Conservation (phyloP, 35 echinoderm and acorn worm genomes). For the Chiridota heheva region DNA sequence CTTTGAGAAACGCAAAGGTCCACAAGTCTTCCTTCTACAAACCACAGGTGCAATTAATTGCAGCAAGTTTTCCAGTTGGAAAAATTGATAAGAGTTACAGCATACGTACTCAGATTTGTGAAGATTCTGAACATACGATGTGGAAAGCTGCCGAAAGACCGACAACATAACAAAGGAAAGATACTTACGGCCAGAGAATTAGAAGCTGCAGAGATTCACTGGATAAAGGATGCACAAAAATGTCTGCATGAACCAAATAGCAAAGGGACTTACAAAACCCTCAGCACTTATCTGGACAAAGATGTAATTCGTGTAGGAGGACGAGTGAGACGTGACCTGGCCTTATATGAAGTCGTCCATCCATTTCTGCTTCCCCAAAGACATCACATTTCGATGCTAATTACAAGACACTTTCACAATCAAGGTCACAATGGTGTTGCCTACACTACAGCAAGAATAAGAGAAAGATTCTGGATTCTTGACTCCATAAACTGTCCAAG, state of each 20-base stretch:
- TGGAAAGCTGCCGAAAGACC: neutral
- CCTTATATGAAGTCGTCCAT: slow-evolving; percentile 44
- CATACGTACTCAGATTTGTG: slow-evolving; percentile 63
- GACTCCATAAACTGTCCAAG: slow-evolving; percentile 41
- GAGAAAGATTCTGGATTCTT: slow-evolving; percentile 58
- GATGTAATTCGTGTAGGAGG: slow-evolving; percentile 58
- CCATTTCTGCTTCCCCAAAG: slow-evolving; percentile 41
- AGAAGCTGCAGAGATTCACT: slow-evolving; percentile 27
- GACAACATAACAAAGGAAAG: too few species aligned
- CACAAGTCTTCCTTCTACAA: too few species aligned
- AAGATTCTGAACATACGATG: slow-evolving; percentile 35
- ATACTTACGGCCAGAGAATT: slow-evolving; percentile 24
- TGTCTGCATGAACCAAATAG: slow-evolving; percentile 14
- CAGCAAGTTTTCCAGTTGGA: slow-evolving; percentile 53
- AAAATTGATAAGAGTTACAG: slow-evolving; percentile 69
- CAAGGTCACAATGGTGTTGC: slow-evolving; percentile 50
- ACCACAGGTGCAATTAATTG: slow-evolving; percentile 26
- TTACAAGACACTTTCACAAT: slow-evolving; percentile 40
- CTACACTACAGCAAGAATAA: slow-evolving; percentile 33
- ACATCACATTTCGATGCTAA: slow-evolving; percentile 49
- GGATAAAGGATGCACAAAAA: slow-evolving; percentile 54
- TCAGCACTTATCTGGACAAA: slow-evolving; percentile 61
- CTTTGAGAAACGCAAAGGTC: slow-evolving; percentile 4
- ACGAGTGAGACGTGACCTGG: slow-evolving; percentile 10
- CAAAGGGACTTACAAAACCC: slow-evolving; percentile 50